Conservation (phyloP, 2,888 invertebrate species). For the Apomyelois bistriatella region DNA sequence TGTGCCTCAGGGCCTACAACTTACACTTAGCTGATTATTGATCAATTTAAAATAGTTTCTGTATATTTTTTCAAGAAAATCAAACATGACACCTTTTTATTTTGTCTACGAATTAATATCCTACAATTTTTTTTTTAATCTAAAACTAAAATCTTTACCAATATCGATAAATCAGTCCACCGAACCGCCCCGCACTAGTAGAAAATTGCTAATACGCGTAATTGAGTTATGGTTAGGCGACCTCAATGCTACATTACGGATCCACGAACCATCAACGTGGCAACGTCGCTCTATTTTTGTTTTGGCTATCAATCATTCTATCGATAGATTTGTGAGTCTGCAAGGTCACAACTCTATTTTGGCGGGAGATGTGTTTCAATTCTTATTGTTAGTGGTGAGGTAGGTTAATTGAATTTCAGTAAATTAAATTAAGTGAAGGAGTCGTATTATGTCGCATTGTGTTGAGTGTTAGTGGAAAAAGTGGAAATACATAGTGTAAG, state of each 20-base stretch:
- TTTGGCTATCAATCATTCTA: constrained; percentile 9
- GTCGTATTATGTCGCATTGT: neutral
- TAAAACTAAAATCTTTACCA: neutral
- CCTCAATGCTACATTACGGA: constrained; percentile 63
- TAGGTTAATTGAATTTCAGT: constrained; percentile 13
- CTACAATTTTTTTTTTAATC: too few relatives aligned
- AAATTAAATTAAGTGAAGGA: constrained; percentile 2
- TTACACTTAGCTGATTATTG: too few relatives aligned
- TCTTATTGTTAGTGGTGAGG: constrained; percentile 11
- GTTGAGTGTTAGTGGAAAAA: neutral
- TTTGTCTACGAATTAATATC: too few relatives aligned
- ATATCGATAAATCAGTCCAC: constrained; percentile 31
- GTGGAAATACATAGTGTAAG: neutral
- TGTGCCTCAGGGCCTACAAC: too few relatives aligned
- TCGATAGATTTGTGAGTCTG: constrained; percentile 20
- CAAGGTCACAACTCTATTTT: constrained; percentile 2
- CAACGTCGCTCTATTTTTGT: constrained; percentile 26
- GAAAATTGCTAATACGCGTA: constrained; percentile 75
- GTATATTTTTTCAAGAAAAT: too few relatives aligned
- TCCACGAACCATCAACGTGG: constrained; percentile 30
- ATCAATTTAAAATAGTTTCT: too few relatives aligned
- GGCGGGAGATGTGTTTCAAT: constrained; percentile 41
- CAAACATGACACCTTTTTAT: too few relatives aligned
- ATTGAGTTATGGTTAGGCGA: constrained; percentile 73
- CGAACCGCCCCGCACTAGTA: constrained; percentile 42